Percentiles rank a stretch among this genome's conserved stretches.
These are phyloP conservation scores for Sula dactylatra DNA, from an alignment of 2,113 vertebrate species.

Conservation along the genomic window DNA sequence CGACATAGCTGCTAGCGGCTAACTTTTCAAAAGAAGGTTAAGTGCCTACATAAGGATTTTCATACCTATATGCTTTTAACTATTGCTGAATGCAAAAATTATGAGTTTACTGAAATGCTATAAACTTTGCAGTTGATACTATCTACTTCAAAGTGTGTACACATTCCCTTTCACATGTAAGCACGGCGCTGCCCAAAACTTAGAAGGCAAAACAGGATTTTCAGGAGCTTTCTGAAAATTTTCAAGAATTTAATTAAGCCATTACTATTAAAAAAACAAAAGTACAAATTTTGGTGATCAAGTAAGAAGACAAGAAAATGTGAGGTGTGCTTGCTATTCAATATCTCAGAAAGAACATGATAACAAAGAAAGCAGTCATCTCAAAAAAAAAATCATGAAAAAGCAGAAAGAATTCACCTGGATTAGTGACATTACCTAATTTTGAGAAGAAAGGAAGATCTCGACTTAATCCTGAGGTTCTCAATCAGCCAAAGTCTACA, in stretches of 20 bases:
- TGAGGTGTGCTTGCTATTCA: background rate
- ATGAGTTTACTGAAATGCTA: background rate
- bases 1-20: background rate
- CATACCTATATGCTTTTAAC: background rate
- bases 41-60: background rate
- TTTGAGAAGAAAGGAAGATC: background rate
- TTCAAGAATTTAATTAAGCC: background rate
- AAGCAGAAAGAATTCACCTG: background rate
- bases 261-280: background rate
- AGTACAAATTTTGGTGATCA: background rate
- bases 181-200: background rate
- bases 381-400: background rate
- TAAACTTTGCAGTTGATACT: background rate
- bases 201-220: background rate
- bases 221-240: background rate
- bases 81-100: background rate
- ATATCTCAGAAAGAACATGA: background rate
- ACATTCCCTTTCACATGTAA: background rate
- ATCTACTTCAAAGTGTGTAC: background rate
- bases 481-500: background rate
- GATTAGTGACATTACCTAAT: background rate
- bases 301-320: background rate
- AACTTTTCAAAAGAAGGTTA: background rate
- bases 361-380: background rate
- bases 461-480: background rate